Conservation (phyloP, 1,140 invertebrate genomes). For the Procambarus clarkii region DNA sequence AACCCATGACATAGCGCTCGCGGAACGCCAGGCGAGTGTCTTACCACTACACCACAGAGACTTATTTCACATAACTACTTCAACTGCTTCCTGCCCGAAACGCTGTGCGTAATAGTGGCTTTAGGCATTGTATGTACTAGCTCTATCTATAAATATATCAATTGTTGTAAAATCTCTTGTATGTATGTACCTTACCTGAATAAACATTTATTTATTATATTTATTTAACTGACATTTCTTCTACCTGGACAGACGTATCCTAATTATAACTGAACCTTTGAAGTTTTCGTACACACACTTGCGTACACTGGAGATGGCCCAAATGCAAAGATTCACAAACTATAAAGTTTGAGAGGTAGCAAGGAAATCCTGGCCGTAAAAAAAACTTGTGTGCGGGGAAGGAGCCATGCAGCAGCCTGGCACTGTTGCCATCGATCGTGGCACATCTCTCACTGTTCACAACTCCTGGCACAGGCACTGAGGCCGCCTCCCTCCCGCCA, state of each 20-base stretch:
- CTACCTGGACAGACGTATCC: not conserved
- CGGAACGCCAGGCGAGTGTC: no score
- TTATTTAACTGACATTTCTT: not conserved
- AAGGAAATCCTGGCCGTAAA: not conserved
- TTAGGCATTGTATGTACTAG: no score
- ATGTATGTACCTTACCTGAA: no score
- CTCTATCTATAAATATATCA: no score
- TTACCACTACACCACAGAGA: no score
- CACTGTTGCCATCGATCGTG: slow-evolving; percentile 10
- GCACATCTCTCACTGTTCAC: not conserved
- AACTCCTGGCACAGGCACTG: not conserved
- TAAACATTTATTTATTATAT: no score
- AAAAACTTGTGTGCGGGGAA: not conserved
- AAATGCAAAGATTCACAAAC: not conserved
- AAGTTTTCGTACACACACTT: not conserved
- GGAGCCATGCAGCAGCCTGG: not conserved
- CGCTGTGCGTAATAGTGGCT: no score
- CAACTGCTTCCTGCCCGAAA: no score
- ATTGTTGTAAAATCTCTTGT: no score
- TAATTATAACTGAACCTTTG: not conserved
- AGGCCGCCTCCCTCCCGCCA: not conserved
- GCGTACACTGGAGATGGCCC: not conserved
- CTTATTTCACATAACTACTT: no score
- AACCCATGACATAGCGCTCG: no score
- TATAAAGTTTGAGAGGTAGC: not conserved